Evolutionary conservation across 2,113 vertebrate genomes (phyloP).

Genomic region (Anser brachyrhynchus): DNA sequence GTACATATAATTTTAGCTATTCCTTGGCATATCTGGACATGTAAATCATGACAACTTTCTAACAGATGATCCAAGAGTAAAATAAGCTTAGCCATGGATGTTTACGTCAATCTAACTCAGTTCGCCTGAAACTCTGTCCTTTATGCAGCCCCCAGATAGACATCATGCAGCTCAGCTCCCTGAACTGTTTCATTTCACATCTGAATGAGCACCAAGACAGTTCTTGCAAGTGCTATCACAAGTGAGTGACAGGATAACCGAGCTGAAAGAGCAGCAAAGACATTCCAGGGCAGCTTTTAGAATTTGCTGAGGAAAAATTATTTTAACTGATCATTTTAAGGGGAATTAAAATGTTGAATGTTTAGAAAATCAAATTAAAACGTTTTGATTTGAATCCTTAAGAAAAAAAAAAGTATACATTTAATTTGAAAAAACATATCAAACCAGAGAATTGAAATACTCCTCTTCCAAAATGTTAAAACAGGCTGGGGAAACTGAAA

Average conservation of each 20-base stretch:
- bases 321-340: background rate
- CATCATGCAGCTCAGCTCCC: background rate
- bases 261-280: background rate
- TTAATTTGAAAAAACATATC: background rate
- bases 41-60: background rate
- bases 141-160: background rate
- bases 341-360: background rate
- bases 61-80: background rate
- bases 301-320: background rate
- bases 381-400: background rate
- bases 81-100: background rate
- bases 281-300: background rate
- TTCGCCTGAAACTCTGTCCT: background rate
- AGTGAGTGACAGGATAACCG: background rate
- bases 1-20: background rate
- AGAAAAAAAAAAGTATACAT: background rate
- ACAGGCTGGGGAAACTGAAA: background rate
- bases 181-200: background rate
- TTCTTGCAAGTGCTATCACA: background rate
- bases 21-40: background rate
- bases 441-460: background rate
- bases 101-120: background rate
- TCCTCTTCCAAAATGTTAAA: background rate
- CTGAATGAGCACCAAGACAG: background rate
- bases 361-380: background rate